Evolutionary conservation across 1,140 invertebrate species (phyloP).

Genomic region (Grapholita molesta): DNA sequence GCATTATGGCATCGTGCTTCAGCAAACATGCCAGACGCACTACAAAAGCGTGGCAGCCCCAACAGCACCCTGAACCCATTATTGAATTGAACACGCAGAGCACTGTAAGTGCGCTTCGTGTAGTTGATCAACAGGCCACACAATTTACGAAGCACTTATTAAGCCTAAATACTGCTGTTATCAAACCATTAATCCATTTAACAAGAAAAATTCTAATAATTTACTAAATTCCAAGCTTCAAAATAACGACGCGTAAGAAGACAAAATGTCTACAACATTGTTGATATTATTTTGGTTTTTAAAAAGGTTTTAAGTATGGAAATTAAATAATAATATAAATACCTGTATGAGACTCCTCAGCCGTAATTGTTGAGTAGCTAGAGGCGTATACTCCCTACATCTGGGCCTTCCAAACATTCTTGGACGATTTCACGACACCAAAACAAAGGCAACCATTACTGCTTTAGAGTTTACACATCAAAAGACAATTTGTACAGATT

Average conservation of each 20-base stretch:
- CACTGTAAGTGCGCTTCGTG: too few species aligned
- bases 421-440: slow-evolving; percentile 32
- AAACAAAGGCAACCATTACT: slow-evolving; percentile 25
- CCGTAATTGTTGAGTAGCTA: slow-evolving; percentile 83
- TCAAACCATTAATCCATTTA: neutral
- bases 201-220: neutral
- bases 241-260: neutral
- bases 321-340: slow-evolving; percentile 1
- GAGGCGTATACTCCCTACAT: slow-evolving; percentile 82
- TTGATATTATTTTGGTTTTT: slow-evolving; percentile 39
- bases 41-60: too few species aligned
- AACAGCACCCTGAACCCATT: too few species aligned
- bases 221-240: neutral
- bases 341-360: slow-evolving; percentile 86
- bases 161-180: neutral
- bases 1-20: too few species aligned
- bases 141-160: neutral
- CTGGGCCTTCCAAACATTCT: slow-evolving; percentile 80
- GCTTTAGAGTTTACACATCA: too few species aligned
- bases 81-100: too few species aligned
- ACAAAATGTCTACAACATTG: slow-evolving; percentile 45
- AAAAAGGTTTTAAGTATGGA: neutral
- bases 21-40: too few species aligned
- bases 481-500: neutral
- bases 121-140: too few species aligned